Conservation (phyloP, 2,888 invertebrate species). For the Morpho helenor region DNA sequence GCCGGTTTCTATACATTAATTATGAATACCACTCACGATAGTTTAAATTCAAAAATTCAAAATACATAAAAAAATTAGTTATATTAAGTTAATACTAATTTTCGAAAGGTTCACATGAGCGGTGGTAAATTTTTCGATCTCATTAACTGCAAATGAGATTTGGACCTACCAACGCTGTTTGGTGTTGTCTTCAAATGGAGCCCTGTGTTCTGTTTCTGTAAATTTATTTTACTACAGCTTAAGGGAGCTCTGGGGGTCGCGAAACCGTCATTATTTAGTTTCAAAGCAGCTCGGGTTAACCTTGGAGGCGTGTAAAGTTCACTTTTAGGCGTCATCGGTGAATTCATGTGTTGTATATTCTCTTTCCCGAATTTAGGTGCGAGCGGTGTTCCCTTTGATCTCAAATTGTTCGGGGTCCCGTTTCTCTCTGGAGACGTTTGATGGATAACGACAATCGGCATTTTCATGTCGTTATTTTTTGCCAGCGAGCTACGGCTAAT, state of each 20-base stretch:
- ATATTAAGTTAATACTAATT: too few species aligned
- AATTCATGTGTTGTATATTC: slow-evolving; percentile 48
- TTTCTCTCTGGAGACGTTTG: slow-evolving; percentile 36
- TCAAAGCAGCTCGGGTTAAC: slow-evolving; percentile 60
- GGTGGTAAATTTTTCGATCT: slow-evolving; percentile 63
- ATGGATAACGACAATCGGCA: slow-evolving; percentile 36
- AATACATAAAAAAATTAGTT: too few species aligned
- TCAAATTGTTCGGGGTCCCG: slow-evolving; percentile 52
- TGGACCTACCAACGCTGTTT: slow-evolving; percentile 55
- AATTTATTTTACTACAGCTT: slow-evolving; percentile 52
- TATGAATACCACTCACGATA: too few species aligned
- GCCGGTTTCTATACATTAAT: too few species aligned
- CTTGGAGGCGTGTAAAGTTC: slow-evolving; percentile 57
- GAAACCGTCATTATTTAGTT: slow-evolving; percentile 58
- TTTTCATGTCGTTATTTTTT: slow-evolving; percentile 35
- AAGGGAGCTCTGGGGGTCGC: slow-evolving; percentile 65
- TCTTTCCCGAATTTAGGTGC: slow-evolving; percentile 66
- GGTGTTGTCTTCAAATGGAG: slow-evolving; percentile 52
- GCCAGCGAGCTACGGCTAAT: slow-evolving; percentile 77
- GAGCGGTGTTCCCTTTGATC: slow-evolving; percentile 38
- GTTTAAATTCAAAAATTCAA: too few species aligned
- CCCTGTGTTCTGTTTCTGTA: slow-evolving; percentile 54
- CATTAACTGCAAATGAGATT: slow-evolving; percentile 58
- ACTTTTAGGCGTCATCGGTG: slow-evolving; percentile 48
- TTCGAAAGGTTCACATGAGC: neutral